Evolutionary conservation across 2,888 invertebrate genomes (phyloP).

Genomic region (Agrypnus murinus): DNA sequence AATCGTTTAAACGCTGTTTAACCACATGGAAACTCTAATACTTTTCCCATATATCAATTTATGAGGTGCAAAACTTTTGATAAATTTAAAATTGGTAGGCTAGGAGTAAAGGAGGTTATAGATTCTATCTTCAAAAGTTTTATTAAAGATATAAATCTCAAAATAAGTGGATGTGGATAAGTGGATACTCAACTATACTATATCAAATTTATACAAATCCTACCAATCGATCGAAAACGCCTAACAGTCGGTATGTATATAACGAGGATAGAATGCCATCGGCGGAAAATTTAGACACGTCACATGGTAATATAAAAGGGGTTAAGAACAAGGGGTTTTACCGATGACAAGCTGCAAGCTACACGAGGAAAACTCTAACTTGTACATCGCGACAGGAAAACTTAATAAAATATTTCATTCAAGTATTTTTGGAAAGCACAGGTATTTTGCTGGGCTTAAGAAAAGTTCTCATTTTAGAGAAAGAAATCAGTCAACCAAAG

Average conservation of each 20-base stretch:
- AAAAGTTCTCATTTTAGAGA: conserved; percentile 4
- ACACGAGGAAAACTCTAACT: conserved; percentile 14
- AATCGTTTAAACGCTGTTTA: not conserved
- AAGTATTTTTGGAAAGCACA: not conserved
- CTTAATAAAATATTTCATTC: conserved; percentile 29
- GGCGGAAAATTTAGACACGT: conserved; percentile 57
- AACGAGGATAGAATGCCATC: conserved; percentile 52
- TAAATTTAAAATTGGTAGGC: not conserved
- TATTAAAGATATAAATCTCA: too few relatives aligned
- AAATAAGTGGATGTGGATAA: too few relatives aligned
- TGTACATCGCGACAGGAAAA: not conserved
- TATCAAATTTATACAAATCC: conserved; percentile 57
- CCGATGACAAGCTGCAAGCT: conserved; percentile 36
- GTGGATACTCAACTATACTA: too few relatives aligned
- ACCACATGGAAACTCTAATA: conserved; percentile 14
- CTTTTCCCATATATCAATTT: not conserved
- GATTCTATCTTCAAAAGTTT: too few relatives aligned
- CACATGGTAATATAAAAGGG: conserved; percentile 46
- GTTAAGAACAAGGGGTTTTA: conserved; percentile 43
- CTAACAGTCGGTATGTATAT: not conserved
- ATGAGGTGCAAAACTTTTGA: not conserved
- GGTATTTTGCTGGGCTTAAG: conserved; percentile 14
- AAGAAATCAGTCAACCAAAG: conserved; percentile 13
- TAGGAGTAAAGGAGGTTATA: too few relatives aligned
- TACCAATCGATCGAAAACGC: conserved; percentile 47